phyloP scores from a whole-genome alignment of 2,888 invertebrate genomes.

The Acanthosoma haemorrhoidale region DNA sequence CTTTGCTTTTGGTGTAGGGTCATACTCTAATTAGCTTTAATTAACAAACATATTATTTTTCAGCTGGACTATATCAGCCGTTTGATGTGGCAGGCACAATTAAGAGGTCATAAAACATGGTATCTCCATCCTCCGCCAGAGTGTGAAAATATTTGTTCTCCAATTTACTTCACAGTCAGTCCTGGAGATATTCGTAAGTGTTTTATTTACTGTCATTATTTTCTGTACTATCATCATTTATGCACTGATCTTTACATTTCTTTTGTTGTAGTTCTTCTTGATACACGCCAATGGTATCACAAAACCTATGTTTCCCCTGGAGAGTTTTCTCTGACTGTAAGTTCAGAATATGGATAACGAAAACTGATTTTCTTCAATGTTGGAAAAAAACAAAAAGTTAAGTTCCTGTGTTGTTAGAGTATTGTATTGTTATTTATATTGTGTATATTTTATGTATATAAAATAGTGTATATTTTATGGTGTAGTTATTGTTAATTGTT shows the following conservation, averaged over 20 bases:
- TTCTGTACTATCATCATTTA: not conserved
- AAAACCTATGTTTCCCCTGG: slow-evolving; percentile 74
- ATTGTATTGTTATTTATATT: not conserved
- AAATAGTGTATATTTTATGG: too few relatives aligned
- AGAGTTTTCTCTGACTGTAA: slow-evolving; percentile 78
- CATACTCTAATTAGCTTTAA: too few relatives aligned
- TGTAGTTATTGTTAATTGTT: too few relatives aligned
- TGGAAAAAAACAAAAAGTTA: too few relatives aligned
- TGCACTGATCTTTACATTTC: slow-evolving; percentile 17
- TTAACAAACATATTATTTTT: too few relatives aligned
- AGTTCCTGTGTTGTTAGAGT: not conserved
- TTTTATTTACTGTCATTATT: not conserved
- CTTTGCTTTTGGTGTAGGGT: too few relatives aligned
- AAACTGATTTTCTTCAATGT: not conserved
- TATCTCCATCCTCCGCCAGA: slow-evolving; percentile 77
- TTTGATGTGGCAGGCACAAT: slow-evolving; percentile 90
- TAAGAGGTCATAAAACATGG: slow-evolving; percentile 82
- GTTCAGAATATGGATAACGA: slow-evolving; percentile 79
- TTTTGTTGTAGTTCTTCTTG: slow-evolving; percentile 65
- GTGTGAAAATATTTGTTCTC: slow-evolving; percentile 70
- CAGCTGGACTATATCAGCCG: slow-evolving; percentile 86
- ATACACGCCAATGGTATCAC: slow-evolving; percentile 90
- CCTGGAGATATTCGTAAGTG: slow-evolving; percentile 76
- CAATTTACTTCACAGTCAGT: slow-evolving; percentile 70
- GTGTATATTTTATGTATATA: too few relatives aligned